Evolutionary conservation across 1,140 invertebrate genomes (phyloP), one percentile per base, ranked within the genome.

Genomic region (Agraylea sexmaculata): DNA sequence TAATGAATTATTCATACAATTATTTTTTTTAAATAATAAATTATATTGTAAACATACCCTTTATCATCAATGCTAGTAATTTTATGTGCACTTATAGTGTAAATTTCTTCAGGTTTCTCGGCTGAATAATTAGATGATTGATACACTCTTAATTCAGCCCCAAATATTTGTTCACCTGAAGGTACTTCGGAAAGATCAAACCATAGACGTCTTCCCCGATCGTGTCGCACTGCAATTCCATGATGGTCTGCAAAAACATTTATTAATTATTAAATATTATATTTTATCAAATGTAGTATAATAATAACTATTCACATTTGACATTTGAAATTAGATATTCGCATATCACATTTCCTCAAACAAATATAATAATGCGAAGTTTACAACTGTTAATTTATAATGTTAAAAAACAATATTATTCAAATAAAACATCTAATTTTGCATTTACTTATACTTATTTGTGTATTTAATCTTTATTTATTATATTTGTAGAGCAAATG

Each of bases 171-270:
- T 51, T 90, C 83, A 39, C 78, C 79, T 3, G 69, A 58, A 2
- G 85, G 77, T 5, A 92, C 77, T 53, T 92, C 86, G 3, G 78
- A 75, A 6, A 91, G 79, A 58, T 94, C 87, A 59, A 96, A 96
- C 84, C 85, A 94, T 11, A 93, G 74, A 27, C 83, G 74, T 52
- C 83, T 77, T 2, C 88, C 87, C 53, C 80, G 77, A 44, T 87
- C 84, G 52, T 91, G 87, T 2, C 86, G 71, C 20, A 85, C 69
- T 16, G 74, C 73, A 23, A 75, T 70, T 17, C 81, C 69, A 49
- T 81, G 80, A 56, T 77, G 69, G 59, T 72, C 75, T 75, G 50
- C 30, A 62, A 58, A 45, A 41, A 16, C 16, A n/a, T n/a, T n/a
- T n/a, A n/a, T 16, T 27, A 29, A 23, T 12, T 16, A 17, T 5